Conservation (phyloP, 2,113 vertebrate species). For the Alligator sinensis region DNA sequence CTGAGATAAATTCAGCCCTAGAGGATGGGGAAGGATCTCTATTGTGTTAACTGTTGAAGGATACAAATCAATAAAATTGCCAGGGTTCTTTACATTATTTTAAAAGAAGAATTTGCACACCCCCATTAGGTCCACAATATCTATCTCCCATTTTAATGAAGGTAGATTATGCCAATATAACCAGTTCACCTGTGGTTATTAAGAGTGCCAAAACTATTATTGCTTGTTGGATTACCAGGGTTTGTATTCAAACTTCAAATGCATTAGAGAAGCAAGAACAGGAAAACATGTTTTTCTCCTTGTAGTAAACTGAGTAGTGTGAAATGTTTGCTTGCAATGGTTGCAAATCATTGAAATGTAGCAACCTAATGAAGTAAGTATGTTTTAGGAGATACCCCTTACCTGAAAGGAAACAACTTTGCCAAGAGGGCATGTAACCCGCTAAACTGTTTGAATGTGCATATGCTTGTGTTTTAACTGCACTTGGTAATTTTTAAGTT, state of each 20-base stretch:
- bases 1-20: not conserved
- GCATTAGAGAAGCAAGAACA: not conserved
- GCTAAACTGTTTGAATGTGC: no score
- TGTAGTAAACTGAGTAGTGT: not conserved
- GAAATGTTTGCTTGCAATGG: no score
- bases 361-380: no score
- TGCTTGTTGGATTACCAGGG: not conserved
- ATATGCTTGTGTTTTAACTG: no score
- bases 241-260: not conserved
- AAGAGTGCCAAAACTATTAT: slow-evolving; percentile 9
- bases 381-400: no score
- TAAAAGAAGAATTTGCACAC: not conserved
- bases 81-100: not conserved
- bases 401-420: no score
- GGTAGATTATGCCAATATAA: not conserved
- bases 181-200: not conserved
- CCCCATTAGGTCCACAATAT: not conserved
- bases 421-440: no score
- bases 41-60: not conserved
- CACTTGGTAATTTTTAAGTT: no score
- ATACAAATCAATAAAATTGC: slow-evolving; percentile 3
- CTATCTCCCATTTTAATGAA: not conserved
- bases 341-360: no score
- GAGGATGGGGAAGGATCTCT: not conserved
- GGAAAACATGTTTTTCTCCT: not conserved